Percentiles rank a stretch among this genome's conserved stretches.
Conservation (phyloP, 2,888 invertebrate species). For the Melolontha melolontha region DNA sequence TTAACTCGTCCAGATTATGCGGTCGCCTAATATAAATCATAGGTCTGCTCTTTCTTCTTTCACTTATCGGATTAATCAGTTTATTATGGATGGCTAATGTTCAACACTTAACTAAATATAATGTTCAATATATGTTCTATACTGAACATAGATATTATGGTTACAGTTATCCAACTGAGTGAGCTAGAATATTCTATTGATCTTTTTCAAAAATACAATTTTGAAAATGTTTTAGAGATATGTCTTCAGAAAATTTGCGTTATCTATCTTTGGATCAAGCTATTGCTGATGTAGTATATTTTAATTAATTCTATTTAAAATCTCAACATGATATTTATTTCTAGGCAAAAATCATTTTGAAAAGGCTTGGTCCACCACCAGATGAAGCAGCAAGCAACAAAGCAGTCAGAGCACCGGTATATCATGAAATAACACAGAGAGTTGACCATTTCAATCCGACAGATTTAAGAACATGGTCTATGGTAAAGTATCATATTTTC, state of each 20-base stretch:
- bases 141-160: constrained; percentile 90
- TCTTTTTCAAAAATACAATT: background rate
- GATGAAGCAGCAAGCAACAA: constrained; percentile 32
- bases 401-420: constrained; percentile 35
- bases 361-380: constrained; percentile 44
- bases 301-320: constrained; percentile 52
- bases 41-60: no score
- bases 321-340: no score
- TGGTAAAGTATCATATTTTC: constrained; percentile 68
- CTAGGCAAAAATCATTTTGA: constrained; percentile 11
- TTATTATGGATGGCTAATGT: no score
- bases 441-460: constrained; percentile 69
- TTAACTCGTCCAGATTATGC: no score
- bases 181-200: constrained; percentile 56
- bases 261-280: constrained; percentile 76
- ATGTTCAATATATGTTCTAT: constrained; percentile 76
- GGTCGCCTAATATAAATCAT: no score
- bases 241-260: constrained; percentile 70
- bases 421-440: constrained; percentile 57
- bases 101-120: constrained; percentile 69
- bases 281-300: constrained; percentile 75
- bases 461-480: constrained; percentile 67
- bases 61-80: no score
- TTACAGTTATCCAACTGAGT: constrained; percentile 77
- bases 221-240: constrained; percentile 54